Base-by-base conservation (phyloP, 2,888 invertebrate genomes). In the Habroteleia sp. region DNA sequence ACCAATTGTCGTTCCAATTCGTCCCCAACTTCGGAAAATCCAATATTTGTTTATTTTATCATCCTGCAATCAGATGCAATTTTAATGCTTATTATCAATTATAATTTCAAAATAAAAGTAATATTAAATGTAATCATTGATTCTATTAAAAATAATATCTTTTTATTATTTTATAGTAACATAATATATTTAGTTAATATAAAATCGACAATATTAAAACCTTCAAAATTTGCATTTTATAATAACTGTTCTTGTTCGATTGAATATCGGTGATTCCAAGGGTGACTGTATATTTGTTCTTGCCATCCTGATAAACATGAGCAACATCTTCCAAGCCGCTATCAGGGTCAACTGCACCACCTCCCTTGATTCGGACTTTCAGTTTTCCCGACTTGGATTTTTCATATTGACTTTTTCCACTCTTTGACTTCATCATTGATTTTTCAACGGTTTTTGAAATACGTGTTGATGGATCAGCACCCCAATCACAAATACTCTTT, bases 11-110 rank as follows among this genome's bases (percentile, higher is more conserved):
- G 99, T 99, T 2, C 99, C 81, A 17, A 98, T 97, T 66, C 99
- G 92, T 6, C 99, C 99, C 99, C 99, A 99, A 0, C 97, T 91
- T 8, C 97, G 92, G 89, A 96, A 98, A 16, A 98, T 84, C 93
- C 94, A 96, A 88, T 89, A 96, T 91, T 89, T 90, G 6, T 90
- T 89, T 11, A 88, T 89, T 0, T 84, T 89, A 84, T 98, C 96
- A 1, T 93, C 89, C 85, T 74, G 39, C 31, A 10, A 16, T 27
- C 1, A 39, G 7, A n/a, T n/a, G n/a, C n/a, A n/a, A n/a, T n/a
- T n/a, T n/a, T n/a, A 16, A 20, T 16, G 4, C 2, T 20, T 4
- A 20, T 2, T 20, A 20, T 20, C 20, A 20, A 20, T 20, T n/a
- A n/a, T n/a, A n/a, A n/a, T n/a, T n/a, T n/a, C n/a, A n/a, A n/a